Evolutionary conservation across 2,888 invertebrate genomes (phyloP).

Genomic region (Aphrophora alni): DNA sequence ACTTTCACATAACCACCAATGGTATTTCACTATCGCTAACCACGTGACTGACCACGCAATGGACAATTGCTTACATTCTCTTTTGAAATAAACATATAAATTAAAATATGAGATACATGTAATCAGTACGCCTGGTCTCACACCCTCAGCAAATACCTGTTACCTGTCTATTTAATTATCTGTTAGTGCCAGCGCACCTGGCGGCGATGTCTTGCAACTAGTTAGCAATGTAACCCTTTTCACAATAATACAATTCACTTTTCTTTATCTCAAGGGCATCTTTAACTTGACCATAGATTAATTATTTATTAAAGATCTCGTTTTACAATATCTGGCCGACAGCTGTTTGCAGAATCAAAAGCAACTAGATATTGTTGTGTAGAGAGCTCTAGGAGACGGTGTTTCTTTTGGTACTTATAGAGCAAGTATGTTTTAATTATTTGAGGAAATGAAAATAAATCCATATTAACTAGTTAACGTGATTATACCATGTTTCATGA

Average conservation of each 20-base stretch:
- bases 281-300: background rate
- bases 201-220: background rate
- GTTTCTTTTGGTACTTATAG: too few relatives aligned
- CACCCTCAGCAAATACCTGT: background rate
- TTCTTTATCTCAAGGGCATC: background rate
- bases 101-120: background rate
- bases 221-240: constrained; percentile 6
- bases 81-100: background rate
- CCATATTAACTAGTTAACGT: too few relatives aligned
- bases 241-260: background rate
- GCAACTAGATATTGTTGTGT: too few relatives aligned
- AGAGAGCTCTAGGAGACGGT: too few relatives aligned
- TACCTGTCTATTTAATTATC: background rate
- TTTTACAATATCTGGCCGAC: too few relatives aligned
- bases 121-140: background rate
- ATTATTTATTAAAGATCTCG: background rate
- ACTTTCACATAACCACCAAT: too few relatives aligned
- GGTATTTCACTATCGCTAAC: too few relatives aligned
- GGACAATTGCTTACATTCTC: background rate
- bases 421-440: too few relatives aligned
- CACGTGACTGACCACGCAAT: background rate
- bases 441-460: too few relatives aligned
- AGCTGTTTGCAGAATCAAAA: too few relatives aligned
- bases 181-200: background rate
- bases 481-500: too few relatives aligned